phyloP scores from a whole-genome alignment of 2,113 vertebrate species.

The Lates calcarifer region DNA sequence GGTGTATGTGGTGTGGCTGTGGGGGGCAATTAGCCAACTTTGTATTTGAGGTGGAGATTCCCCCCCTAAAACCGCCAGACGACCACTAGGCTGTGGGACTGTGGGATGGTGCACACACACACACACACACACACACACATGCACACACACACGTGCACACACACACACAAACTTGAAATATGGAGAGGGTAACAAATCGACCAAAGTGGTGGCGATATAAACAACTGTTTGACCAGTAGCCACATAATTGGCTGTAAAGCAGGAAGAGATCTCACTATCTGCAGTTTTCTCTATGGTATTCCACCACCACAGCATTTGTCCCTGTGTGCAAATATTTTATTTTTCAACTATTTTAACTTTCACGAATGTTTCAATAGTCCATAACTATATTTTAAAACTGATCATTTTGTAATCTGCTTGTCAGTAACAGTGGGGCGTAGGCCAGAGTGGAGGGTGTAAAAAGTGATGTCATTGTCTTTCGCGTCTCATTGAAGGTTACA shows the following conservation, averaged over 20 bases:
- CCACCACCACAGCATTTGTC: conserved; percentile 39
- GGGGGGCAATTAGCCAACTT: conserved; percentile 79
- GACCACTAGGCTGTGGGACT: conserved; percentile 72
- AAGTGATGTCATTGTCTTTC: conserved; percentile 49
- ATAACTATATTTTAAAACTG: not conserved
- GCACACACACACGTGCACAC: conserved; percentile 17
- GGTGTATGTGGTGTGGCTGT: conserved; percentile 57
- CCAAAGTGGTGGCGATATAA: conserved; percentile 75
- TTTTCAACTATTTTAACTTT: not conserved
- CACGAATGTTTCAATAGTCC: not conserved
- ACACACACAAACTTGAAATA: conserved; percentile 65
- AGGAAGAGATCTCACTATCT: conserved; percentile 54
- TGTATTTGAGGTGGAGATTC: conserved; percentile 69
- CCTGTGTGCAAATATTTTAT: conserved; percentile 33
- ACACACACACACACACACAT: conserved; percentile 46
- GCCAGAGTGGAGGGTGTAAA: conserved; percentile 32
- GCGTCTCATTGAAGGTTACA: conserved; percentile 62
- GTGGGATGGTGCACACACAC: conserved; percentile 51
- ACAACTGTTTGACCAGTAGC: conserved; percentile 76
- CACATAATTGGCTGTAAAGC: conserved; percentile 69
- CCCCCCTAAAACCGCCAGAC: conserved; percentile 71
- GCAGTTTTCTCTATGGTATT: conserved; percentile 46
- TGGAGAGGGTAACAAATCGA: conserved; percentile 75
- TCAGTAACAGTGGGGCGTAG: conserved; percentile 1
- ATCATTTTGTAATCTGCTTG: not conserved